A percentile compares a stretch with the other conserved stretches of the same genome.
Evolutionary conservation across 2,888 invertebrate genomes (phyloP).

Genomic region (Pantelozetes paolii): DNA sequence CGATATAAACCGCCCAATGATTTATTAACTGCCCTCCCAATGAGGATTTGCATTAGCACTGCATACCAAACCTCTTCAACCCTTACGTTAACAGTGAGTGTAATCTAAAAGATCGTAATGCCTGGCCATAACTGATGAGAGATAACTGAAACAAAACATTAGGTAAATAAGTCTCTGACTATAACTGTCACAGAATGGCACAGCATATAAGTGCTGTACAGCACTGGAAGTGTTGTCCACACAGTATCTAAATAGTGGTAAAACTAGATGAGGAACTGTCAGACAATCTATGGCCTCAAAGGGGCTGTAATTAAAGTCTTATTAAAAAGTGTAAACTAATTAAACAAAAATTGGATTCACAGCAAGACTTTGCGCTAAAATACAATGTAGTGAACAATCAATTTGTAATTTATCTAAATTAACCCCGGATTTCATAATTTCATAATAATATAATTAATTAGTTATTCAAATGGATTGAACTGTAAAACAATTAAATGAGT

Average conservation of each 20-base stretch:
- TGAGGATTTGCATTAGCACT: neutral
- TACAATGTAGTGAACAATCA: constrained; percentile 4
- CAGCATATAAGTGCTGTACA: neutral
- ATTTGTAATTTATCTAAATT: constrained; percentile 25
- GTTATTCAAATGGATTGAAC: constrained; percentile 11
- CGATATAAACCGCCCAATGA: neutral
- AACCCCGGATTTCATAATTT: neutral
- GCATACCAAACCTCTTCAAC: neutral
- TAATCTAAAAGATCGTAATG: neutral
- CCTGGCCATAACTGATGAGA: neutral
- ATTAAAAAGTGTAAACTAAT: constrained; percentile 33
- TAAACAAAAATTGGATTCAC: neutral
- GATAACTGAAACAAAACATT: constrained; percentile 19
- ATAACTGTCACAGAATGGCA: constrained; percentile 29
- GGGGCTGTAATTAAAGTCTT: neutral
- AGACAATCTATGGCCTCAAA: neutral
- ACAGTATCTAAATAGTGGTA: neutral
- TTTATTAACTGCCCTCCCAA: neutral
- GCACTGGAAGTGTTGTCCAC: neutral
- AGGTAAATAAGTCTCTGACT: neutral
- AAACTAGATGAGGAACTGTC: constrained; percentile 4
- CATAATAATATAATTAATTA: neutral
- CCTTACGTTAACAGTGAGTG: neutral
- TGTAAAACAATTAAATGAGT: neutral
- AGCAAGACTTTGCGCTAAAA: neutral